phyloP scores from a whole-genome alignment of 2,113 vertebrate species.

The Ursus arctos region DNA sequence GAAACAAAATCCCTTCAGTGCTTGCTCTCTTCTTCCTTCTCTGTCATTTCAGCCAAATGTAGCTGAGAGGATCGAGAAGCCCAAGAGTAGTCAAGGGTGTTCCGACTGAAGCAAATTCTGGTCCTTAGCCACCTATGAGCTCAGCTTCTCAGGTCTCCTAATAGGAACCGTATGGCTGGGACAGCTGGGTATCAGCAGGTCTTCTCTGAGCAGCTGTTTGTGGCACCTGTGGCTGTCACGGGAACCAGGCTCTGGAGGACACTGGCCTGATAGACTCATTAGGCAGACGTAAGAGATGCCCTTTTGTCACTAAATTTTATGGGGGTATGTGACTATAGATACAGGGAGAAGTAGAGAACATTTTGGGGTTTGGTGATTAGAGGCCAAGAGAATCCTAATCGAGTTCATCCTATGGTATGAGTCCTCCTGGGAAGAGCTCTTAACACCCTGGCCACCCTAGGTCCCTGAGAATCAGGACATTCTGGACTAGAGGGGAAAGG shows the following conservation, averaged over 20 bases:
- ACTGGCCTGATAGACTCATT: conserved; percentile 85
- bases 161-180: conserved; percentile 86
- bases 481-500: conserved; percentile 45
- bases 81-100: conserved; percentile 79
- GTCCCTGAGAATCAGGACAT: conserved; percentile 15
- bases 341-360: conserved; percentile 78
- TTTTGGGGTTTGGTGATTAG: conserved; percentile 78
- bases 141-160: conserved; percentile 86
- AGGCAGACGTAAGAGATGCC: conserved; percentile 79
- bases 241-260: conserved; percentile 84
- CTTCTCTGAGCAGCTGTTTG: conserved; percentile 87
- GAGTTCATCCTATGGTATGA: conserved; percentile 63
- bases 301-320: conserved; percentile 84
- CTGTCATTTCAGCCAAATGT: conserved; percentile 65
- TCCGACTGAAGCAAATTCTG: conserved; percentile 83
- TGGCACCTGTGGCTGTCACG: conserved; percentile 85
- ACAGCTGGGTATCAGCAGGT: conserved; percentile 87
- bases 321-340: conserved; percentile 54
- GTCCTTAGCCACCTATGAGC: conserved; percentile 87
- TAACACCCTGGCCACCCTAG: background rate
- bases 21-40: background rate
- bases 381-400: conserved; percentile 71
- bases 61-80: conserved; percentile 71
- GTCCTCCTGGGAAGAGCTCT: conserved; percentile 48
- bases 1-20: conserved; percentile 72